These are phyloP conservation scores for Pollachius pollachius DNA, from an alignment of 2,113 vertebrate genomes.

Conservation along the genomic window DNA sequence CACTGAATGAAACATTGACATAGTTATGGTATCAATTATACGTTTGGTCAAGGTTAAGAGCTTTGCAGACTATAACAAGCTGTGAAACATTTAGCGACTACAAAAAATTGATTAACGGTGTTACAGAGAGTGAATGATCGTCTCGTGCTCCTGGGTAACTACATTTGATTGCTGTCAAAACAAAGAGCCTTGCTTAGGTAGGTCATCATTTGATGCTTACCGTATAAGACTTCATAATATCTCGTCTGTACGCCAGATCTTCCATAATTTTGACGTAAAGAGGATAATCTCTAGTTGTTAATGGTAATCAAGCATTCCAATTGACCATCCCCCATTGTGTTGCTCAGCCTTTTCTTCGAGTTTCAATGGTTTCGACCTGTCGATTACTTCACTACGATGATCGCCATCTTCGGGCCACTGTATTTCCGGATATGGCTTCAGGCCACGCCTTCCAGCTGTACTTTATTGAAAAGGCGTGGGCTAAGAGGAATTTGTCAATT, in stretches of 20 bases:
- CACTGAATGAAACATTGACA: not conserved
- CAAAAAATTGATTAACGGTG: no score
- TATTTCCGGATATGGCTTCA: conserved; percentile 49
- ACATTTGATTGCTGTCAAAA: not conserved
- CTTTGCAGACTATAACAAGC: no score
- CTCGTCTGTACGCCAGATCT: not conserved
- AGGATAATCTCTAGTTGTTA: not conserved
- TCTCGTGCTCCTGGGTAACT: no score
- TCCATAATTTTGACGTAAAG: not conserved
- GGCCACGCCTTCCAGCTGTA: not conserved
- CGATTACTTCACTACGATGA: not conserved
- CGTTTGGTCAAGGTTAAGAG: not conserved
- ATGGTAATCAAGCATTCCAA: not conserved
- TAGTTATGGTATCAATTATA: not conserved
- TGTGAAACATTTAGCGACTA: no score
- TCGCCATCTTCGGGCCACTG: conserved; percentile 21
- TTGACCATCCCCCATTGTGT: not conserved
- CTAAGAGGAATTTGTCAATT: not conserved
- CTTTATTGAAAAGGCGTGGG: not conserved
- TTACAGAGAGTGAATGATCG: no score
- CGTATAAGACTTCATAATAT: not conserved
- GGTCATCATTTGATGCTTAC: not conserved
- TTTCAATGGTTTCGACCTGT: not conserved
- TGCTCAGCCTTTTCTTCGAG: not conserved
- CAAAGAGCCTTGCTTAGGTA: not conserved